Base-by-base conservation (phyloP, 2,113 vertebrate genomes). In the Mobula hypostoma region DNA sequence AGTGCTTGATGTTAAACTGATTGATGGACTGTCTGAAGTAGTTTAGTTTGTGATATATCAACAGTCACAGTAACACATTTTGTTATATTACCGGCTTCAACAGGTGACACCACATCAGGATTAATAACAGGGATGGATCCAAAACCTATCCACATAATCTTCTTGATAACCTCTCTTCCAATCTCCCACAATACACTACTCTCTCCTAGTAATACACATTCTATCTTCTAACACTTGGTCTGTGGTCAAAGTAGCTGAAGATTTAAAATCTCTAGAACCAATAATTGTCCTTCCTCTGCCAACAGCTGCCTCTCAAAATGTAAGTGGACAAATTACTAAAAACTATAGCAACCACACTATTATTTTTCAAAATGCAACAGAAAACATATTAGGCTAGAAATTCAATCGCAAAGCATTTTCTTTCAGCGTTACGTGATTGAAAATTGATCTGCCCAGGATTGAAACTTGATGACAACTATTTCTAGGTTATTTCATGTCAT, bases 21-120 rank as follows among this genome's bases (percentile, higher is more conserved):
- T 76, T 76, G 91, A 93, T 93, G 70, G 91, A 93, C 32, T 72
- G 68, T 93, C 70, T 24, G 56, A 93, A 93, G 27, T 68, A 76
- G 40, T 74, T 93, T 72, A 76, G 68, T 74, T 72, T 74, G 40
- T 93, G 36, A 93, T 93, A 56, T 12, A 56, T 93, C 91, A 93
- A 29, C 36, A 74, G 68, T 9, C 24, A 12, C 36, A 93, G 68
- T 56, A 93, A 93, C 91, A 93, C 68, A 56, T 74, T 93, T 66
- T 40, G 70, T 76, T 93, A 29, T 76, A 56, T 29, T 93, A 93
- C 36, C 74, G 91, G 70, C 68, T 93, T 48, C 91, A 72, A 24
- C 90, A 72, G 70, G 36, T 76, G 91, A 29, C 70, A 74, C 36
- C 27, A 17, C 40, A 93, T 74, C 91, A 76, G 70, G 91, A 74